Conservation (phyloP, 2,113 vertebrate species). For the Atlantisia rogersi region DNA sequence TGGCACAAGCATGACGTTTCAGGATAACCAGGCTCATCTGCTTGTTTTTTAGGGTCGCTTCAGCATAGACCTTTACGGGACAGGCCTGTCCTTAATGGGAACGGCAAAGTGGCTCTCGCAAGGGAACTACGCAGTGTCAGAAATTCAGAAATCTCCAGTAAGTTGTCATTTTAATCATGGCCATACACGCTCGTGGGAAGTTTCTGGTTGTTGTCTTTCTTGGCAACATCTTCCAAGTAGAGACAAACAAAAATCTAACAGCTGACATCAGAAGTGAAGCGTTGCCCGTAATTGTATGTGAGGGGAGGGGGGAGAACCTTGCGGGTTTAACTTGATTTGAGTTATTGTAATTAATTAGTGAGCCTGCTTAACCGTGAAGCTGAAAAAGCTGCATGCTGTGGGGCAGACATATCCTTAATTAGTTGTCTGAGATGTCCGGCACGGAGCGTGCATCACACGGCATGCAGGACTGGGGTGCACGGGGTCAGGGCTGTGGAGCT, state of each 20-base stretch:
- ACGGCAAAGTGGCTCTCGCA: slow-evolving; percentile 88
- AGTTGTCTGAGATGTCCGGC: slow-evolving; percentile 11
- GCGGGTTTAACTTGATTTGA: background rate
- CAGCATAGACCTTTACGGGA: slow-evolving; percentile 90
- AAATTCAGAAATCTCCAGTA: slow-evolving; percentile 90
- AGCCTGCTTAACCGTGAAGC: background rate
- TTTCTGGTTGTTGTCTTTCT: background rate
- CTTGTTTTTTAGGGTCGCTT: slow-evolving; percentile 86
- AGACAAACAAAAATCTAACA: background rate
- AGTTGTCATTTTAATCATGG: slow-evolving; percentile 20
- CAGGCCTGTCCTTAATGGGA: slow-evolving; percentile 84
- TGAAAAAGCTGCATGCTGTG: background rate
- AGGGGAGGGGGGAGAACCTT: background rate
- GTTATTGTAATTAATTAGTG: slow-evolving; percentile 30
- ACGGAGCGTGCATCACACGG: background rate
- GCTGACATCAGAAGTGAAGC: background rate
- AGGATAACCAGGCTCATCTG: background rate
- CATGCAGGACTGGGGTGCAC: accelerated
- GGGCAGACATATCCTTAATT: background rate
- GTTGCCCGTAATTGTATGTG: background rate
- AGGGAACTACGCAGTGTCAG: slow-evolving; percentile 89
- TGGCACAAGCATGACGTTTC: background rate
- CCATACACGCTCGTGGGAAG: background rate
- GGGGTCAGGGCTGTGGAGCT: background rate
- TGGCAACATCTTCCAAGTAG: background rate